Conservation (phyloP, 1,140 invertebrate genomes). For the Panulirus ornatus region DNA sequence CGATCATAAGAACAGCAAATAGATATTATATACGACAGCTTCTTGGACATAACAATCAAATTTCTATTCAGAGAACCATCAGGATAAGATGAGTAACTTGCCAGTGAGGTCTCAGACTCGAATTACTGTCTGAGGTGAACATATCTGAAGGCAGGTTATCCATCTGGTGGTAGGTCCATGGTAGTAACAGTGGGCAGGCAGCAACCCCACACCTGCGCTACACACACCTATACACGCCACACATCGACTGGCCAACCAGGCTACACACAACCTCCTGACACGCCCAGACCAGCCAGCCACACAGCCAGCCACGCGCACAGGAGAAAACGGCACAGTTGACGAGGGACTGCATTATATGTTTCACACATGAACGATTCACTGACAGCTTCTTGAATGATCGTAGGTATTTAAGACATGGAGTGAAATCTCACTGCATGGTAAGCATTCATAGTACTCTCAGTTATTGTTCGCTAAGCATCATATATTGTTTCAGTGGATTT, state of each 20-base stretch:
- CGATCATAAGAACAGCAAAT: too few species aligned
- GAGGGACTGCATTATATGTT: too few species aligned
- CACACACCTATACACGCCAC: not conserved
- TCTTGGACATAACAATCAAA: too few species aligned
- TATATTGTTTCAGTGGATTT: too few species aligned
- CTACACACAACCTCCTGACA: not conserved
- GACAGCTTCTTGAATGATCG: too few species aligned
- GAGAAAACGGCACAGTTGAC: not conserved
- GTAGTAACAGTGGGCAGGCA: not conserved
- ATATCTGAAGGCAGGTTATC: not conserved
- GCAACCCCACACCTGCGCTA: not conserved
- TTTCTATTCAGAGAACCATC: too few species aligned
- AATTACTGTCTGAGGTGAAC: not conserved
- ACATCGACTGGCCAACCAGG: not conserved
- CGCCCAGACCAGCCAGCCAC: not conserved
- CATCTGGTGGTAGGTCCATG: not conserved
- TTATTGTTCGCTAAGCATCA: too few species aligned
- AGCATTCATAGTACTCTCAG: too few species aligned
- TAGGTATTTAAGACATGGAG: too few species aligned
- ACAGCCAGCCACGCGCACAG: not conserved
- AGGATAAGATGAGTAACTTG: not conserved
- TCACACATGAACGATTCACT: too few species aligned
- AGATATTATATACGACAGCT: too few species aligned
- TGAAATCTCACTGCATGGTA: too few species aligned
- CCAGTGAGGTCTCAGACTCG: constrained; percentile 3